Evolutionary conservation across 64 coral and sea anemone genomes (phyloP), one percentile per base, ranked within the genome.

Genomic region (Platygyra sinensis): DNA sequence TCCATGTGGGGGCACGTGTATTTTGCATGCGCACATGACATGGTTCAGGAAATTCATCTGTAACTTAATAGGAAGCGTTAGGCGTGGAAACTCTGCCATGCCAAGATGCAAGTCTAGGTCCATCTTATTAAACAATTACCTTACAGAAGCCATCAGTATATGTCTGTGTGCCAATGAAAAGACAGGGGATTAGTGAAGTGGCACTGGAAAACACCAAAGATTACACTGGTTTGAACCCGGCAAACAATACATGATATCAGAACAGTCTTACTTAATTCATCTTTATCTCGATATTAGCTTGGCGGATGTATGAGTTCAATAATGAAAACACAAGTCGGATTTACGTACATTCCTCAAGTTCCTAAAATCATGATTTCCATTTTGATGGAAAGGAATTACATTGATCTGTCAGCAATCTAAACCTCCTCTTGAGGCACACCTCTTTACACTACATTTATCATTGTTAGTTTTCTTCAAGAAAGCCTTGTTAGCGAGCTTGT

Each of bases 401-500:
- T 2, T 72, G 24, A 39, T 39, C 15, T 24, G 31, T 76, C 33
- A 76, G 15, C 19, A 69, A 27, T 5, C 22, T 18, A 76, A 76
- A 49, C 13, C 74, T 19, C 3, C 36, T 49, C 33, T 19, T 25
- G n/a, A 69, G 74, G 33, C 74, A 76, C 14, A 20, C 32, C 18
- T 36, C 22, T 76, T 20, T 20, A 50, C 74, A 50, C 19, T 22
- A 50, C 73, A 76, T 76, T 76, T 20, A 76, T 76, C 74, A 76
- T 51, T 12, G 39, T 52, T 75, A 49, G 30, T 9, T 76, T 49
- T 6, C 65, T 69, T 10, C 22, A 69, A 69, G 74, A 22, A 20
- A 46, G 39, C 18, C 74, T 76, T 76, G 74, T 42, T 76, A 76
- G 32, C 74, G 74, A 76, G 49, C 31, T 36, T 76, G 4, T 49